Conservation (phyloP, 2,113 vertebrate genomes). For the Megaptera novaeangliae region DNA sequence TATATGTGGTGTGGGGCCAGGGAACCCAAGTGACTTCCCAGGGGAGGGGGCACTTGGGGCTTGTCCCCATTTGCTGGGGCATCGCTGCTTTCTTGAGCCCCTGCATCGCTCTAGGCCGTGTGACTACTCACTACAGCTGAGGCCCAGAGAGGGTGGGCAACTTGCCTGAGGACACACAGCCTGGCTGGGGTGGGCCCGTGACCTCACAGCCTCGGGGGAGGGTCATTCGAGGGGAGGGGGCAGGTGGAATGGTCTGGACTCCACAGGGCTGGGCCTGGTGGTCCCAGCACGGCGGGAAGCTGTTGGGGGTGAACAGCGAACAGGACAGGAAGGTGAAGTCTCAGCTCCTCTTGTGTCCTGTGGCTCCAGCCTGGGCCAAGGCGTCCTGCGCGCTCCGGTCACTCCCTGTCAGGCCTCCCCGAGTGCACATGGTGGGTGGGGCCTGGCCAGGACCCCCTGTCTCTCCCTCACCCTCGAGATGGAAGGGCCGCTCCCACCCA, state of each 20-base stretch:
- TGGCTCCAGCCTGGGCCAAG: too few species aligned
- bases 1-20: accelerated
- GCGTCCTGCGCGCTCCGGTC: background rate
- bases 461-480: background rate
- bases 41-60: background rate
- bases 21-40: background rate
- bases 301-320: background rate
- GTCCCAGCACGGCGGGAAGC: background rate
- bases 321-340: background rate
- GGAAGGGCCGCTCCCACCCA: background rate
- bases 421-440: too few species aligned
- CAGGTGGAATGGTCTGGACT: background rate
- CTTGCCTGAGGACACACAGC: background rate
- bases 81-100: accelerated
- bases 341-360: accelerated
- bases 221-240: background rate
- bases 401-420: too few species aligned
- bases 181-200: background rate
- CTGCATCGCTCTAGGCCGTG: too few species aligned
- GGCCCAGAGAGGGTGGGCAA: background rate
- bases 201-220: background rate
- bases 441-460: background rate
- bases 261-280: background rate
- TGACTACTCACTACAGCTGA: background rate
- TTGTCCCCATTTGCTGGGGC: background rate